Base-by-base conservation (phyloP, 1,140 invertebrate genomes). In the Drosophila sproati region DNA sequence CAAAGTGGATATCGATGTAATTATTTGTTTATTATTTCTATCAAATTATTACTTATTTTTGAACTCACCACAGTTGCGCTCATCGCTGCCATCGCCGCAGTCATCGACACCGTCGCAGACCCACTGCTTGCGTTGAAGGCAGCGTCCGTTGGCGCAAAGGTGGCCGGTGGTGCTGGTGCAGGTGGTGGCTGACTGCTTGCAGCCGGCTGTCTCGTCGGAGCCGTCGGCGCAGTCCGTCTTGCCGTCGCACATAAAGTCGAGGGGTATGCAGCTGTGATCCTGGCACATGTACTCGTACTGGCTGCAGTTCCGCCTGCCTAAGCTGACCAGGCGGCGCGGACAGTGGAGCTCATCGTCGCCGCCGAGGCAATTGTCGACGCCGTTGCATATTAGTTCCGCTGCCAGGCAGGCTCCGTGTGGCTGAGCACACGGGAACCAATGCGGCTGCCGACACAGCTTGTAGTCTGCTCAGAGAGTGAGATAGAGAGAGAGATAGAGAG, bases 221-320 rank as follows among this genome's bases (percentile, higher is more conserved):
- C 94, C 94, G 93, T 98, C 96, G 0, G 94, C 93, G 93, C 98
- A 99, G 82, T 99, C 96, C 3, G 85, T 37, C 0, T 93, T 93
- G 1, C 95, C 94, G 85, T 98, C 95, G 89, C 98, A 98, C 71
- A 97, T 95, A 35, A 94, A 88, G 1, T 93, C 78, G 0, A 93
- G 63, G 0, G 94, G 93, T 32, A 98, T 94, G 82, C 97, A 98
- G 4, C 93, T 94, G 20, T 93, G 93, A 73, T 95, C 94, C 41
- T 71, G 89, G 55, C 95, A 96, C 34, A 93, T 93, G 71, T 94
- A 96, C 52, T 94, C 91, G 2, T 88, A 77, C 2, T 93, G 80
- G 8, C 92, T 74, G 31, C 91, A 93, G 61, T 94, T 94, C 37
- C 89, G 79, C 32, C 59, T 55, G 4, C 47, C 41, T 8, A 54